A percentile compares a stretch with the other conserved stretches of the same genome.
Evolutionary conservation across 2,888 invertebrate species (phyloP).

Genomic region (Meteorus colon): DNA sequence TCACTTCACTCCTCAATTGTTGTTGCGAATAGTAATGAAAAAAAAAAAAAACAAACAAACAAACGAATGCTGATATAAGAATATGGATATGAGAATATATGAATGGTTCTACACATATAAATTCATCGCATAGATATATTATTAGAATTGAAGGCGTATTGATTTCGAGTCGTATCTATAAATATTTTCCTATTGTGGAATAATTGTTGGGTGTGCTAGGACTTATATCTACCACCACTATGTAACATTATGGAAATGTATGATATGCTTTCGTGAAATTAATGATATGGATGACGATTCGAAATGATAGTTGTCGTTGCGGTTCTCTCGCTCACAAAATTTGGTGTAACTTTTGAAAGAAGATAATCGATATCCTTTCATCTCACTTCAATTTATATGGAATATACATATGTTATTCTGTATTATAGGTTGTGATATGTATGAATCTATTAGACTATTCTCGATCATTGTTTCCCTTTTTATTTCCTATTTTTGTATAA

Average conservation of each 20-base stretch:
- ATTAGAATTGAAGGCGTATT: not conserved
- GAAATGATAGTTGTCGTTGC: not conserved
- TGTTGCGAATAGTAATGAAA: conserved; percentile 29
- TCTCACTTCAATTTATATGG: not conserved
- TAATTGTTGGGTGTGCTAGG: conserved; percentile 44
- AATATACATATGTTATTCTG: not conserved
- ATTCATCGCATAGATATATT: not conserved
- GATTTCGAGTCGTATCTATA: not conserved
- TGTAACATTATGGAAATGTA: conserved; percentile 32
- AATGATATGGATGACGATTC: not conserved
- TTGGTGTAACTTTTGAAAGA: not conserved
- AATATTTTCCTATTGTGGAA: conserved; percentile 44
- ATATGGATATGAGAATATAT: not conserved
- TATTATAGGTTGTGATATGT: conserved; percentile 2
- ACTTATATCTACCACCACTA: conserved; percentile 38
- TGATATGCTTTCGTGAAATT: not conserved
- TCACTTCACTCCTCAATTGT: not conserved
- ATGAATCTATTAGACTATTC: not conserved
- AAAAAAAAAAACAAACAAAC: conserved; percentile 11
- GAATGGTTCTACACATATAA: not conserved
- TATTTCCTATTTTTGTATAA: not conserved
- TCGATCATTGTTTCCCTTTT: not conserved
- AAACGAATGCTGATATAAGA: not conserved
- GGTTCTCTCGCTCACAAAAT: not conserved
- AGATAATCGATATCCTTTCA: not conserved